Evolutionary conservation across 1,140 invertebrate species (phyloP).

Genomic region (Trichomalopsis sarcophagae): DNA sequence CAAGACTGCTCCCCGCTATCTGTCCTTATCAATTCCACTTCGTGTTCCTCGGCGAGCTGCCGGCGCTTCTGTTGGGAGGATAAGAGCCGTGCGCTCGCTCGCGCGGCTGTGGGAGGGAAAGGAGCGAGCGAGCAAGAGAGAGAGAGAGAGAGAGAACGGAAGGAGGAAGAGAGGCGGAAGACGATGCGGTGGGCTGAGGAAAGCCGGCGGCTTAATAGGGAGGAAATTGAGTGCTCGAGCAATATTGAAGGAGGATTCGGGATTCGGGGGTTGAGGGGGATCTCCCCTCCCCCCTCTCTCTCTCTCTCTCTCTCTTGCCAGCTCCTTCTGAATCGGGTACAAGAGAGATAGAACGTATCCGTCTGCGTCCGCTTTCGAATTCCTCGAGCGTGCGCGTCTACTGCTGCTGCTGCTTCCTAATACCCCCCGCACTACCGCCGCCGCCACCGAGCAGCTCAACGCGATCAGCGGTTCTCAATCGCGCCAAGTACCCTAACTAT

Average conservation of each 20-base stretch:
- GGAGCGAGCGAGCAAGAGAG: constrained; percentile 42
- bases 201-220: constrained; percentile 74
- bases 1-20: constrained; percentile 36
- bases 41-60: constrained; percentile 37
- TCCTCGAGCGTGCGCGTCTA: constrained; percentile 66
- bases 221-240: constrained; percentile 75
- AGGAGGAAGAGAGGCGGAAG: constrained; percentile 47
- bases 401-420: constrained; percentile 62
- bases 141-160: constrained; percentile 45
- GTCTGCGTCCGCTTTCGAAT: constrained; percentile 69
- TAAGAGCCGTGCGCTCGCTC: background rate
- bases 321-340: constrained; percentile 16
- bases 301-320: constrained; percentile 33
- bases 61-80: constrained; percentile 13
- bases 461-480: constrained; percentile 64
- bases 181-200: constrained; percentile 58
- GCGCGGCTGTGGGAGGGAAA: background rate
- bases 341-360: constrained; percentile 63
- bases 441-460: constrained; percentile 41
- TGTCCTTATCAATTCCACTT: constrained; percentile 54
- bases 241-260: constrained; percentile 75
- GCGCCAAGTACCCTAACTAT: constrained; percentile 48
- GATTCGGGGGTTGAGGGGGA: constrained; percentile 60
- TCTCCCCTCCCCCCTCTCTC: constrained; percentile 46
- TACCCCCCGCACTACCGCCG: constrained; percentile 32